phyloP scores from a whole-genome alignment of 2,888 invertebrate genomes.

The Polyommatus iphigenia region DNA sequence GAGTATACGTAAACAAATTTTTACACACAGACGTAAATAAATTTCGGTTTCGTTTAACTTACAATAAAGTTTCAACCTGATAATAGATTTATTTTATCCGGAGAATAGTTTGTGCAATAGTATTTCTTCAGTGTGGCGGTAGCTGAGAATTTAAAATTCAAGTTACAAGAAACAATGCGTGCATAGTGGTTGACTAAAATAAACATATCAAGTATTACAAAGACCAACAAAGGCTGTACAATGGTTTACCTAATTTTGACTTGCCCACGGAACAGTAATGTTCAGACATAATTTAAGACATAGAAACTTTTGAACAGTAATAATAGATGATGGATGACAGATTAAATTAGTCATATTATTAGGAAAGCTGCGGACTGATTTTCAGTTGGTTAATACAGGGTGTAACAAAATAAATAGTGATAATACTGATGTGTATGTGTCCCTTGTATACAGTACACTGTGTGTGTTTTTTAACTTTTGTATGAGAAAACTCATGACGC shows the following conservation, averaged over 20 bases:
- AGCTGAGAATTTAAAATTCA: constrained; percentile 13
- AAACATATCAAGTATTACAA: constrained; percentile 25
- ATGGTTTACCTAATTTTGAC: constrained; percentile 1
- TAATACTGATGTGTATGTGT: no score
- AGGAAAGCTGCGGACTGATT: no score
- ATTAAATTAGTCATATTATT: neutral
- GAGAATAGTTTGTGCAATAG: neutral
- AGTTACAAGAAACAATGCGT: constrained; percentile 10
- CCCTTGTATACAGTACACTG: no score
- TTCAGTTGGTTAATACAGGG: no score
- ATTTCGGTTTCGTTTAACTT: no score
- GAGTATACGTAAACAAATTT: no score
- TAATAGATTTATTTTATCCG: no score
- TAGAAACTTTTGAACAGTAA: neutral
- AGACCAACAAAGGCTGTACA: neutral
- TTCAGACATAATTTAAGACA: neutral
- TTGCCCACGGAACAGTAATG: constrained; percentile 23
- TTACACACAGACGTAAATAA: no score
- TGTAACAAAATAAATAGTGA: no score
- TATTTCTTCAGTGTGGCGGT: neutral
- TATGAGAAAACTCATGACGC: no score
- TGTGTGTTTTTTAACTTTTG: no score
- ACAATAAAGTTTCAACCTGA: no score
- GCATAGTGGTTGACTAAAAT: constrained; percentile 21
- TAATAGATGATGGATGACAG: neutral